Evolutionary conservation across 1,140 invertebrate genomes (phyloP).

Genomic region (Chironomus striatipennis): DNA sequence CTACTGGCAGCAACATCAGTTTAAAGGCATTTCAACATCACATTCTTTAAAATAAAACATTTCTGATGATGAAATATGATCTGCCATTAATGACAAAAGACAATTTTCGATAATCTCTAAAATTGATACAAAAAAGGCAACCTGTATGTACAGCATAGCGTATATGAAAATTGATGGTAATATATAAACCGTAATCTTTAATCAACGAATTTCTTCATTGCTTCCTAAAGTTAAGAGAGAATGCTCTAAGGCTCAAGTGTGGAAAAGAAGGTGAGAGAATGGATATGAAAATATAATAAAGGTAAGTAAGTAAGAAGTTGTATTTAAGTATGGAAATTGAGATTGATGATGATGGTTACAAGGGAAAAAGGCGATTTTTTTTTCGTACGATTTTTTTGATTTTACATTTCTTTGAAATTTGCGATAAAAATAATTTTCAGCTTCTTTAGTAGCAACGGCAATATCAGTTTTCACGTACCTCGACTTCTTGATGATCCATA

Average conservation of each 20-base stretch:
- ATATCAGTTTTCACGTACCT: conserved; percentile 3
- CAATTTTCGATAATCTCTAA: conserved; percentile 9
- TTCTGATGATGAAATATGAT: neutral
- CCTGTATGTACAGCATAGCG: too few relatives aligned
- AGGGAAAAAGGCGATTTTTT: neutral
- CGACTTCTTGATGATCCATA: conserved; percentile 1
- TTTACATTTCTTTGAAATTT: neutral
- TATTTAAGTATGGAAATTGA: conserved; percentile 14
- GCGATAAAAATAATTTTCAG: conserved; percentile 18
- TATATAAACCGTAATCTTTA: conserved; percentile 5
- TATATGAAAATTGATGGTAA: neutral
- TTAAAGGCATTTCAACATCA: too few relatives aligned
- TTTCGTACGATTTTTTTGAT: too few relatives aligned
- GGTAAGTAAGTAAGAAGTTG: too few relatives aligned
- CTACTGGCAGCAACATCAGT: too few relatives aligned
- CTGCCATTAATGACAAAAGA: conserved; percentile 5
- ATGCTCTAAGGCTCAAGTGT: neutral
- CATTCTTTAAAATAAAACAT: too few relatives aligned
- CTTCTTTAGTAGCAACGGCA: conserved; percentile 7
- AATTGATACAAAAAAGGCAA: neutral
- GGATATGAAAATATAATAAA: too few relatives aligned
- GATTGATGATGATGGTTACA: neutral
- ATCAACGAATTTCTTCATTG: neutral
- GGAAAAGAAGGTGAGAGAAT: neutral
- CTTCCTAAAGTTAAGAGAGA: neutral